phyloP scores from a whole-genome alignment of 1,140 invertebrate species.

The Papilio xuthus region DNA sequence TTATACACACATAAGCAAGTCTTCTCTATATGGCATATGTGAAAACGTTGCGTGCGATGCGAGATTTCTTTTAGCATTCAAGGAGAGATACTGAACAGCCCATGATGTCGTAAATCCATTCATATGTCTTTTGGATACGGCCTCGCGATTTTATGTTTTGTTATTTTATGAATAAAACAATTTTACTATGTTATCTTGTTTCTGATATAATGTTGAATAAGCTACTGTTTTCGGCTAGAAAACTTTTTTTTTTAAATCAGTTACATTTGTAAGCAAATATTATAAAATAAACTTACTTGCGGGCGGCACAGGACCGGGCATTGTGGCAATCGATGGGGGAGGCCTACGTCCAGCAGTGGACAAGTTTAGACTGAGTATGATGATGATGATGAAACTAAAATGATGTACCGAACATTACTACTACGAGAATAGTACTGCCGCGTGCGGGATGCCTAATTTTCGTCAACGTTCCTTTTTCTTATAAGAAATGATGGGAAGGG shows the following conservation, averaged over 20 bases:
- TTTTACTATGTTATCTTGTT: not conserved
- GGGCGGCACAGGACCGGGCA: too few relatives aligned
- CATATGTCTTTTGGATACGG: conserved; percentile 46
- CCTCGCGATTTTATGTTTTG: conserved; percentile 43
- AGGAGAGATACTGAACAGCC: conserved; percentile 57
- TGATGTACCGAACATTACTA: not conserved
- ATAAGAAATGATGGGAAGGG: too few relatives aligned
- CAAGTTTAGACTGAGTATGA: too few relatives aligned
- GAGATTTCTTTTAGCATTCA: conserved; percentile 73
- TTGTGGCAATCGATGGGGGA: too few relatives aligned
- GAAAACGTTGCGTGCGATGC: conserved; percentile 68
- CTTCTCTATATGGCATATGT: conserved; percentile 46
- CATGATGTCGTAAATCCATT: conserved; percentile 51
- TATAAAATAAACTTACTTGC: not conserved
- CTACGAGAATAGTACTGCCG: not conserved
- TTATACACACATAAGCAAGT: conserved; percentile 38
- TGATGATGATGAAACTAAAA: too few relatives aligned
- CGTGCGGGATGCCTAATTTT: too few relatives aligned
- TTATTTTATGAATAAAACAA: conserved; percentile 18
- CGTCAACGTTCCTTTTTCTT: too few relatives aligned
- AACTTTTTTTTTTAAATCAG: too few relatives aligned
- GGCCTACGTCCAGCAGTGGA: too few relatives aligned
- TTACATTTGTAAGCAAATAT: too few relatives aligned
- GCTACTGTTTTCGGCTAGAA: not conserved
- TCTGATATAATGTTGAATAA: too few relatives aligned